Evolutionary conservation across 2,797 vertebrate species (phyloP), one percentile per base, ranked within the genome.

Genomic region (Tenualosa thibaudeaui): DNA sequence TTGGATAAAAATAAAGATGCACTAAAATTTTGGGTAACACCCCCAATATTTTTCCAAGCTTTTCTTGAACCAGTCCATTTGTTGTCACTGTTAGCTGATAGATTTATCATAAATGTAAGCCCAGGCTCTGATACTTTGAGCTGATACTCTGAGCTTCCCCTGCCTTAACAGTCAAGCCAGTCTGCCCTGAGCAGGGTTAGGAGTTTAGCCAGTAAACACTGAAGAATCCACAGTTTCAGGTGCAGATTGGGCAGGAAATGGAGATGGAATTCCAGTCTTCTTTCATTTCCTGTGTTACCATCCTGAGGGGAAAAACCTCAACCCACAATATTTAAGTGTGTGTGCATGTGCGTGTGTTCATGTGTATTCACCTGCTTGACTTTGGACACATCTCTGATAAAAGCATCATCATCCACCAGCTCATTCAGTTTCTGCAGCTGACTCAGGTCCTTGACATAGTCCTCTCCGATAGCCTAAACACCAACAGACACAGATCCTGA

Each of bases 391-490:
- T 98, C 97, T 0, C 96, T 91, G 89, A 99, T 96, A 91, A 99
- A 97, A 58, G 93, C 10, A 0, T 92, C 94, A 0, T 98, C 92
- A 0, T 97, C 93, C 75, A 97, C 95, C 24, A 97, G 95, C 82
- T 93, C 90, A 0, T 96, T 96, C 5, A 99, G 94, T 91, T 95
- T 96, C 0, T 84, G 90, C 81, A 99, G 94, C 92, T 97, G 96
- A 88, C 95, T 95, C 87, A 99, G 94, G 84, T 99, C 97, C 85
- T 96, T 96, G 87, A 98, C 96, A 0, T 97, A 99, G 9, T 97
- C 96, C 86, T 98, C 98, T 7, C 98, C 98, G 0, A 99, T 98
- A 92, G 96, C 97, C 98, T 99, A 88, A 6, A 82, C 26, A 82
- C 54, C 83, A 24, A 43, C 4, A 17, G 37, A 75, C 17, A 75